Percentiles rank a stretch among this genome's conserved stretches.
These are phyloP conservation scores for Cryptotis parvus DNA, from an alignment of 2,113 vertebrate species.

Conservation along the genomic window DNA sequence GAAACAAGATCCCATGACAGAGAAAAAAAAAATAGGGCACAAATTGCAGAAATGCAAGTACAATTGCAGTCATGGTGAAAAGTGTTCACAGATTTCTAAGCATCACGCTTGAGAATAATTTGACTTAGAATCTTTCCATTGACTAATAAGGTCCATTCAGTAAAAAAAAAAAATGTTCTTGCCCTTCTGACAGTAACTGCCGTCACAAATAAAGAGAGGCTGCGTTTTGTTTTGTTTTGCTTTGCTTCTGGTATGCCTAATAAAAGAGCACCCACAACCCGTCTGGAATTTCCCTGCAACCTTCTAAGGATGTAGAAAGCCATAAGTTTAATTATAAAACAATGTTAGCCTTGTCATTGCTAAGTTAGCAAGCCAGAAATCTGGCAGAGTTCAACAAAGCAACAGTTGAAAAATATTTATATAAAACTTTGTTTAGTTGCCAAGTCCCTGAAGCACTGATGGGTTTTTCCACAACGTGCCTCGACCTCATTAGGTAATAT, in stretches of 20 bases:
- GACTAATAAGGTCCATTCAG: conserved; percentile 26
- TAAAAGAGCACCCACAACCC: conserved; percentile 24
- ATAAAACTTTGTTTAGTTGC: conserved; percentile 38
- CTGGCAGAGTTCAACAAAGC: conserved; percentile 37
- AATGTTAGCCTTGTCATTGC: conserved; percentile 44
- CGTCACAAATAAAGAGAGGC: neutral
- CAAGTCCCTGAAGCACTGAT: conserved; percentile 13
- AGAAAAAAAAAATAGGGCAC: no score
- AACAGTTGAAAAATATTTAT: conserved; percentile 39
- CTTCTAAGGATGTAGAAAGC: conserved; percentile 39
- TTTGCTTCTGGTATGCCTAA: conserved; percentile 50
- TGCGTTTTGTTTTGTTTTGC: conserved; percentile 40
- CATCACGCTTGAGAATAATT: neutral
- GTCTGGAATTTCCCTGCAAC: conserved; percentile 63
- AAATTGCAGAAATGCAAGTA: no score
- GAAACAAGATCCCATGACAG: neutral
- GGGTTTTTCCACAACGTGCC: conserved; percentile 13
- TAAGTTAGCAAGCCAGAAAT: conserved; percentile 41
- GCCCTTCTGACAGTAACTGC: conserved; percentile 44
- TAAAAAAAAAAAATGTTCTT: neutral
- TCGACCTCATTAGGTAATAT: neutral
- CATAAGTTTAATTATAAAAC: conserved; percentile 61
- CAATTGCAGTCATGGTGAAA: neutral
- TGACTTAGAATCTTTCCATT: neutral
- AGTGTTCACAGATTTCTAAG: neutral